phyloP scores from a whole-genome alignment of 1,140 invertebrate species.

The Tetramorium alpestre region DNA sequence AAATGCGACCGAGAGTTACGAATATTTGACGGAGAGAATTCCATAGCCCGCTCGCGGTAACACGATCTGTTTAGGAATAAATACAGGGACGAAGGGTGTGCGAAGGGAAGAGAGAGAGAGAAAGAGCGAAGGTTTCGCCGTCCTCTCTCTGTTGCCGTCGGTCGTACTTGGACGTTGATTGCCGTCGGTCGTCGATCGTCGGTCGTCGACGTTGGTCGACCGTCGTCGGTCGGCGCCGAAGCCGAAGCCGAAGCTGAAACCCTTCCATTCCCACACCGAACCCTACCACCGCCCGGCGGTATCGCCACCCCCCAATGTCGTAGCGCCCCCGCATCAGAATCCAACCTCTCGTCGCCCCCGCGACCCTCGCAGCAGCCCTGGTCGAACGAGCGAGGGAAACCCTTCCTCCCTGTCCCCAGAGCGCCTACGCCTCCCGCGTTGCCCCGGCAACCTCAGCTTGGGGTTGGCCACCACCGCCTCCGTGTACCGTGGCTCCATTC shows the following conservation, averaged over 20 bases:
- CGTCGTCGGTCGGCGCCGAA: conserved; percentile 31
- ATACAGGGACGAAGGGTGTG: conserved; percentile 37
- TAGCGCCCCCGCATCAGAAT: conserved; percentile 44
- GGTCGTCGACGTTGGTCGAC: conserved; percentile 41
- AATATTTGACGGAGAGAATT: conserved; percentile 35
- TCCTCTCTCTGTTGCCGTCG: neutral
- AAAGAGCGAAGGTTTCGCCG: conserved; percentile 16
- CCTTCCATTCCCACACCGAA: conserved; percentile 22
- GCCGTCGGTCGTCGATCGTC: conserved; percentile 35
- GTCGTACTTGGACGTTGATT: neutral
- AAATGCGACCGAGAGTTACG: neutral
- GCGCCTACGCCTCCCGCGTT: conserved; percentile 84
- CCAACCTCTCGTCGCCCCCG: conserved; percentile 54
- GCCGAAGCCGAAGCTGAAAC: conserved; percentile 7
- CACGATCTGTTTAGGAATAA: conserved; percentile 65
- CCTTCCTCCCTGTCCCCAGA: conserved; percentile 74
- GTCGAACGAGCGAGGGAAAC: conserved; percentile 75
- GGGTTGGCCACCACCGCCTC: conserved; percentile 84
- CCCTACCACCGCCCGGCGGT: conserved; percentile 51
- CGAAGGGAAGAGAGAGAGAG: conserved; percentile 33
- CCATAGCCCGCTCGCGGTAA: conserved; percentile 49
- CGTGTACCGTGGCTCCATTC: conserved; percentile 82
- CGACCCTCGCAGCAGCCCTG: conserved; percentile 69
- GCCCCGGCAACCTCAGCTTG: conserved; percentile 84
- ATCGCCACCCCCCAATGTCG: conserved; percentile 54